These are phyloP conservation scores for Meandrusa payeni DNA, from an alignment of 2,888 invertebrate genomes.

Conservation along the genomic window DNA sequence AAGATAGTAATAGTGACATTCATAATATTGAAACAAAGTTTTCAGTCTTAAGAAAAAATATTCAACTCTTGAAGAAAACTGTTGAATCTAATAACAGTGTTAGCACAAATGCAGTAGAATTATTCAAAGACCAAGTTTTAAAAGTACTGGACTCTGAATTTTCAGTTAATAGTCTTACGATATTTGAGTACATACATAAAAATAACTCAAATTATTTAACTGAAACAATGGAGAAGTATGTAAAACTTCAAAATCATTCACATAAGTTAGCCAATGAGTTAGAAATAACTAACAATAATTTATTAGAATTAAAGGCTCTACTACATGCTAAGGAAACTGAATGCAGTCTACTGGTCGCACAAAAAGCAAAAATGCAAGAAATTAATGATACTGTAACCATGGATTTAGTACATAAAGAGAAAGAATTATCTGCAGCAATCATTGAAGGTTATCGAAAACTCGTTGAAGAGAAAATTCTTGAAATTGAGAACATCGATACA, in stretches of 20 bases:
- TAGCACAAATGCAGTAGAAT: conserved; percentile 31
- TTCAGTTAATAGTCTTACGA: conserved; percentile 37
- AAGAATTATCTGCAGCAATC: conserved; percentile 46
- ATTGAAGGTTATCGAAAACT: conserved; percentile 44
- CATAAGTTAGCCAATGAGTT: conserved; percentile 43
- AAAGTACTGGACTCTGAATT: conserved; percentile 51
- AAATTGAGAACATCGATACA: conserved; percentile 38
- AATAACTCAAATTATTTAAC: conserved; percentile 43
- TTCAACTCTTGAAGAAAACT: conserved; percentile 32
- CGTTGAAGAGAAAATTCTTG: conserved; percentile 40
- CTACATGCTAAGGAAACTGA: conserved; percentile 54
- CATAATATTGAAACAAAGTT: conserved; percentile 38
- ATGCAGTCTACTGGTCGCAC: conserved; percentile 45
- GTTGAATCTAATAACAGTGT: conserved; percentile 27
- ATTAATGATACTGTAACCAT: conserved; percentile 61
- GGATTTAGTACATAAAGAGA: conserved; percentile 56
- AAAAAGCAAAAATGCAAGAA: conserved; percentile 58
- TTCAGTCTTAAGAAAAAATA: conserved; percentile 42
- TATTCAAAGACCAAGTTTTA: conserved; percentile 52
- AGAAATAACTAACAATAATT: conserved; percentile 42
- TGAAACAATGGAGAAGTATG: conserved; percentile 38
- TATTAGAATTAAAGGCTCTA: conserved; percentile 45
- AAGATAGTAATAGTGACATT: conserved; percentile 42
- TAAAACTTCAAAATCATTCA: conserved; percentile 40
- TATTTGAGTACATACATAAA: conserved; percentile 46